Evolutionary conservation across 2,113 vertebrate species (phyloP).

Genomic region (Muscicapa adusta): DNA sequence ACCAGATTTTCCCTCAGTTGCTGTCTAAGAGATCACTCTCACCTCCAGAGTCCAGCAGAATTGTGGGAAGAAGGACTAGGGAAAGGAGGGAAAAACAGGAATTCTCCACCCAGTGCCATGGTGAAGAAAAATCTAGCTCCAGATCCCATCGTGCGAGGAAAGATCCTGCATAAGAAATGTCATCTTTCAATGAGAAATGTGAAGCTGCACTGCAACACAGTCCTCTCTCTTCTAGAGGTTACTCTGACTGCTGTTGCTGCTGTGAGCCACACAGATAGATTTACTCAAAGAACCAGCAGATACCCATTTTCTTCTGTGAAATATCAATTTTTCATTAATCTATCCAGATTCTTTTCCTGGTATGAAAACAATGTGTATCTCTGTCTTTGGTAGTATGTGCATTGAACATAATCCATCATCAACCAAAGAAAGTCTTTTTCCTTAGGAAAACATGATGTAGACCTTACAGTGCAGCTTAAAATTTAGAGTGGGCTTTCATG

Average conservation of each 20-base stretch:
- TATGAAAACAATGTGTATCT: neutral
- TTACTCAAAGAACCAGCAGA: neutral
- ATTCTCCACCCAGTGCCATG: neutral
- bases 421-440: neutral
- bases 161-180: neutral
- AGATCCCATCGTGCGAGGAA: neutral
- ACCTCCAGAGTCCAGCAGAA: neutral
- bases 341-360: neutral
- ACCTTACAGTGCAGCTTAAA: neutral
- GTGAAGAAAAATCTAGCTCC: neutral
- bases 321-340: neutral
- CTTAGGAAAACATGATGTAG: neutral
- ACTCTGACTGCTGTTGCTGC: neutral
- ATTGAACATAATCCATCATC: neutral
- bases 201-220: neutral
- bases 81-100: neutral
- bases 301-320: slow-evolving; percentile 3
- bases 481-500: neutral
- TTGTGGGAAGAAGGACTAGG: neutral
- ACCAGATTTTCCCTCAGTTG: neutral
- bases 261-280: neutral
- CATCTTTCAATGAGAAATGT: neutral
- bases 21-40: neutral
- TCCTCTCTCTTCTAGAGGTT: neutral
- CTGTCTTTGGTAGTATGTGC: neutral